Evolutionary conservation across 2,113 vertebrate species (phyloP), one percentile per base, ranked within the genome.

Genomic region (Peromyscus polionotus): DNA sequence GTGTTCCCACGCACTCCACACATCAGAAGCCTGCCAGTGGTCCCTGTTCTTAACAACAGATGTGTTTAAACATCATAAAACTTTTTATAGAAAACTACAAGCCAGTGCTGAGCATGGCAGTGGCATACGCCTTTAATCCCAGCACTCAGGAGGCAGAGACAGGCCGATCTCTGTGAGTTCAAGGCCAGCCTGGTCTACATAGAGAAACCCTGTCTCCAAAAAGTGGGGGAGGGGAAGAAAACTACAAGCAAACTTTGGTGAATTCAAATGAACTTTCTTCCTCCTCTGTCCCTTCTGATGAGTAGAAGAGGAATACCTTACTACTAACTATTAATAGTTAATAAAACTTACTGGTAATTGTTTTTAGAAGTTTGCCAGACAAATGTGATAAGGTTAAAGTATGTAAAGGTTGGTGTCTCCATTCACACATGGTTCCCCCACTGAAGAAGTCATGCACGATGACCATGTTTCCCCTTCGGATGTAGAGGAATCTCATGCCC

Each of bases 361-460:
- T n/a, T 79, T 89, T 93, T 48, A 81, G 67, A 94, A 51, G 72
- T 68, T 96, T 89, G 14, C 31, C 68, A 65, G 77, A 95, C 13
- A 95, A 68, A 61, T 51, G 85, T 4, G 45, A 63, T 85, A 68
- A 95, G 94, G 83, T 70, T 79, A 63, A 63, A 94, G 54, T 75
- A 57, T 68, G 19, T 73, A 83, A 75, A 93, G 63, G 39, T 45
- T 73, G n/a, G 13, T 24, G 8, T 95, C 48, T 65, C 51, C 1
- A 2, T 67, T 59, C 26, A 59, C 12, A 91, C 24, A 10, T 87
- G 39, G 75, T 77, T 14, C 2, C 39, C 61, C 42, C 6, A 5
- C 42, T 42, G 12, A 59, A 59, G 83, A 86, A 92, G 39, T 42
- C 68, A 17, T 5, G 48, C 0, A 4, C 19, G 24, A 72, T 42